Evolutionary conservation across 2,113 vertebrate genomes (phyloP).

Genomic region (Seriola aureovittata): DNA sequence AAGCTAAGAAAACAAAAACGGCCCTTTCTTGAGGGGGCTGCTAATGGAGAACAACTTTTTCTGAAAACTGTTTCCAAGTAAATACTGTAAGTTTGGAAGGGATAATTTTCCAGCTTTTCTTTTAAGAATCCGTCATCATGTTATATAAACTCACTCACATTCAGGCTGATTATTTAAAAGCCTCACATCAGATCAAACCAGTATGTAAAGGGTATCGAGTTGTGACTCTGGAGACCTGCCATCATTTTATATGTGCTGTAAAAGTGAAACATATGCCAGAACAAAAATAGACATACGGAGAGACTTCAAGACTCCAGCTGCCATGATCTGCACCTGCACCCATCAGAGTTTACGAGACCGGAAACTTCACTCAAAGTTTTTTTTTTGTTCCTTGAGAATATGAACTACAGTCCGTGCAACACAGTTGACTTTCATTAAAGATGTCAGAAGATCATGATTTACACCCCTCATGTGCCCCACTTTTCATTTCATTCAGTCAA

Average conservation of each 20-base stretch:
- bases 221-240: neutral
- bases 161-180: neutral
- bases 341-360: neutral
- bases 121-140: neutral
- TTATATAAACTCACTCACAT: slow-evolving; percentile 19
- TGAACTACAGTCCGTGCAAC: neutral
- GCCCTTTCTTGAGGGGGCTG: slow-evolving; percentile 33
- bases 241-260: neutral
- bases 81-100: neutral
- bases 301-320: slow-evolving; percentile 19
- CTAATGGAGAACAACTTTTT: slow-evolving; percentile 42
- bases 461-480: no score
- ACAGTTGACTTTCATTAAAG: neutral
- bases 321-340: slow-evolving; percentile 52
- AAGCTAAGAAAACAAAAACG: slow-evolving; percentile 55
- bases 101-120: neutral
- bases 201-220: neutral
- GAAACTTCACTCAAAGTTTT: slow-evolving; percentile 14
- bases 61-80: slow-evolving; percentile 22
- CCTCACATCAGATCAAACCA: neutral
- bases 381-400: neutral
- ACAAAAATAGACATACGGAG: neutral
- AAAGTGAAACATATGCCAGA: slow-evolving; percentile 4
- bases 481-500: neutral
- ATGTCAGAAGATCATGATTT: no score